Evolutionary conservation across 2,888 invertebrate genomes (phyloP).

Genomic region (Heliconius ethilla): DNA sequence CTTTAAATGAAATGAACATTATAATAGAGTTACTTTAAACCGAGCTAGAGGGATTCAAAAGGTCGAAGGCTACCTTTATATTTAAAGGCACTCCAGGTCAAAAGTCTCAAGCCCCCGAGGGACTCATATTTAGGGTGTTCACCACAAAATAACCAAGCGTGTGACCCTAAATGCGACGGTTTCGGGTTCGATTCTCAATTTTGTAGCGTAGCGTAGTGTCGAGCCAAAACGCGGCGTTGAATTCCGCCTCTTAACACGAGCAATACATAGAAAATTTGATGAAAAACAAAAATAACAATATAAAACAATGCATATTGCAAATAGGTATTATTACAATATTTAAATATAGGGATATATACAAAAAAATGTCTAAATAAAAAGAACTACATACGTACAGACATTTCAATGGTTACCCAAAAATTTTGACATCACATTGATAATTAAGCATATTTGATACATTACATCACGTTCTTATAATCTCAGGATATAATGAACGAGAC

Average conservation of each 20-base stretch:
- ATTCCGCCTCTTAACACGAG: no score
- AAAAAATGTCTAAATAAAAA: not conserved
- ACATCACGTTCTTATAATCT: not conserved
- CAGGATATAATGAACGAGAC: not conserved
- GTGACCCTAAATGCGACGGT: no score
- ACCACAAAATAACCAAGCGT: not conserved
- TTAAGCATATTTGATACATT: not conserved
- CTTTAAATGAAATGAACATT: no score
- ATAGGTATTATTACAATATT: not conserved
- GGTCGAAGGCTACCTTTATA: not conserved
- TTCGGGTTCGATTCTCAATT: no score
- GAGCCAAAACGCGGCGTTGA: no score
- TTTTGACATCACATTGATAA: not conserved
- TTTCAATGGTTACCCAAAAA: not conserved
- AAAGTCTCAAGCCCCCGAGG: not conserved
- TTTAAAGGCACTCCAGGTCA: not conserved
- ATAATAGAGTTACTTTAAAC: not conserved
- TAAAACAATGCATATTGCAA: no score
- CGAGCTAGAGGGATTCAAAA: not conserved
- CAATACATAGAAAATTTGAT: no score
- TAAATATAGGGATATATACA: not conserved
- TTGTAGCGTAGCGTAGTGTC: no score
- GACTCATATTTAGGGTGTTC: constrained; percentile 7
- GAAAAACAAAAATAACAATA: no score
- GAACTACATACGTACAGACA: not conserved